Base-by-base conservation (phyloP, 2,113 vertebrate genomes). In the Python bivittatus region DNA sequence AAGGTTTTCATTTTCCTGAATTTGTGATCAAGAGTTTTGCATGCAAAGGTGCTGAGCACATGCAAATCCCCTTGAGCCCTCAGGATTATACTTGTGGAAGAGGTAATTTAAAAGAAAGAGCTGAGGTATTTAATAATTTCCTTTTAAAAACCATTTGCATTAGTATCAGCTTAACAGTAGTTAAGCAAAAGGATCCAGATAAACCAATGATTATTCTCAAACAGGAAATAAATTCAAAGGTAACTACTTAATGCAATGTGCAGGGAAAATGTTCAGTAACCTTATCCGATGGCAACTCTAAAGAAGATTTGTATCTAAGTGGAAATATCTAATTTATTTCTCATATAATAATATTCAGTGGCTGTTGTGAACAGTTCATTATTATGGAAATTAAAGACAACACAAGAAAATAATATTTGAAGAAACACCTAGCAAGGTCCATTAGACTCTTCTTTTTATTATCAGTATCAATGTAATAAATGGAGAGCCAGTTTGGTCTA, bases 371-470 rank as follows among this genome's bases (percentile, higher is more conserved):
- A 92, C 90, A 79, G 95, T 94, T 95, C 95, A 94, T 94, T 97
- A 97, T 95, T 88, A 95, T 95, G 94, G 96, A 97, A 97, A 97
- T 96, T 94, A 96, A 95, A 97, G 90, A 93, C 61, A 97, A 96
- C 93, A 95, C 93, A 96, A 94, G 89, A 94, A 97, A 97, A 96
- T 95, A 84, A 83, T 95, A 94, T 94, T 96, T 96, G 95, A 95
- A 96, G 84, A 93, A 54, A 84, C 94, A 95, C 85, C 90, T 91
- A 1, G 0, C 94, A 93, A 88, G 95, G 91, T 95, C 93, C 92
- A 94, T 96, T 97, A 97, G 97, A 97, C 91, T 95, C 72, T 97
- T 97, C 95, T 91, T 92, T 96, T 96, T 95, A 94, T 86, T 94
- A 84, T 91, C 89, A 92, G 91, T 91, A 86, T 92, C 96, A 86